Conservation (phyloP, 2,888 invertebrate genomes). For the Drosophila putrida region DNA sequence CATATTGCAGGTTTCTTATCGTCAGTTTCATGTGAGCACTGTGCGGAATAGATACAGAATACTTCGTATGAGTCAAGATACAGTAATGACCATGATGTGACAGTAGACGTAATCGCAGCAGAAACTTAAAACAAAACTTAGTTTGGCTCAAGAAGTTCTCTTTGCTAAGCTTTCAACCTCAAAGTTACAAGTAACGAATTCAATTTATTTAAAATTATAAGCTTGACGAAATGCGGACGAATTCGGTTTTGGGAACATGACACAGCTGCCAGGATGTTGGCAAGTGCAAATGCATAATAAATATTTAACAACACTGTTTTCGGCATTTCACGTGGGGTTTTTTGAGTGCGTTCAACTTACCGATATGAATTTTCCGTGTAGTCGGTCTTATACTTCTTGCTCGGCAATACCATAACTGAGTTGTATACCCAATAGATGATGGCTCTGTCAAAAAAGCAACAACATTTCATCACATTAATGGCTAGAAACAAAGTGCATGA, state of each 20-base stretch:
- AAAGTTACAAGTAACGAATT: too few species aligned
- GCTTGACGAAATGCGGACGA: conserved; percentile 6
- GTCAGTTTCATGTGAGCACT: conserved; percentile 95
- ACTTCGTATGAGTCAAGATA: conserved; percentile 18
- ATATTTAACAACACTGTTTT: conserved; percentile 67
- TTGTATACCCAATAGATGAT: conserved; percentile 97
- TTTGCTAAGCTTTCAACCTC: too few species aligned
- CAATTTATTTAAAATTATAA: too few species aligned
- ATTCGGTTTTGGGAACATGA: conserved; percentile 26
- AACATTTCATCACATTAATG: conserved; percentile 28
- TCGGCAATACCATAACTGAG: conserved; percentile 94
- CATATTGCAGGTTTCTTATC: conserved; percentile 92
- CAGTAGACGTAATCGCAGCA: too few species aligned
- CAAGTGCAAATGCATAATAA: conserved; percentile 69
- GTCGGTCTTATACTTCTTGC: conserved; percentile 94
- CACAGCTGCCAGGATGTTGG: conserved; percentile 33
- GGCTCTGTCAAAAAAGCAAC: conserved; percentile 86
- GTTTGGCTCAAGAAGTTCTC: too few species aligned
- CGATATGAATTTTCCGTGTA: conserved; percentile 94
- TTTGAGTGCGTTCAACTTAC: conserved; percentile 80
- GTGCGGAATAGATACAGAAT: conserved; percentile 41
- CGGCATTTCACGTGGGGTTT: background rate
- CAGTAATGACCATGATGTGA: too few species aligned
- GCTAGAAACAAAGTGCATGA: background rate
- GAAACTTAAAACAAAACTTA: too few species aligned